A percentile compares a stretch with the other conserved stretches of the same genome.
Evolutionary conservation across 2,888 invertebrate genomes (phyloP).

Genomic region (Dromius quadrimaculatus): DNA sequence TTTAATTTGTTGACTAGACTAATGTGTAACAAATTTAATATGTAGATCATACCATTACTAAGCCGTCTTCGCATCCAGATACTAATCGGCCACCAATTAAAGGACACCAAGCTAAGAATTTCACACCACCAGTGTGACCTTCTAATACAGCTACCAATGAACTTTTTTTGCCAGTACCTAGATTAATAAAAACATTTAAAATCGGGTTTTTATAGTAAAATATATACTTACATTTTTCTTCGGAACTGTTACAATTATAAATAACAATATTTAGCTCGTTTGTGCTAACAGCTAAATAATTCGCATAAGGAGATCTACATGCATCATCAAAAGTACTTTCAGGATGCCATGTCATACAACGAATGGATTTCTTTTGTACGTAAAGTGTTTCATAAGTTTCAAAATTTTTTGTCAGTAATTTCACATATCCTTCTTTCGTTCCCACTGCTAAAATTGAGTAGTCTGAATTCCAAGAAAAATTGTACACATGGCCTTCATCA

Average conservation of each 20-base stretch:
- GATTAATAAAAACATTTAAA: not conserved
- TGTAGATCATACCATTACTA: conserved; percentile 71
- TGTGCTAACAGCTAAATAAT: conserved; percentile 76
- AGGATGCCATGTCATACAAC: conserved; percentile 81
- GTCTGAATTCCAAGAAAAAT: conserved; percentile 74
- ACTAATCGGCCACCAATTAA: conserved; percentile 75
- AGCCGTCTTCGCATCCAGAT: conserved; percentile 78
- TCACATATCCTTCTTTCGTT: conserved; percentile 73
- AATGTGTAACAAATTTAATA: not conserved
- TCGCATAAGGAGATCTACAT: conserved; percentile 69
- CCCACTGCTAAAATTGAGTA: conserved; percentile 73
- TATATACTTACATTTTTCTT: conserved; percentile 14
- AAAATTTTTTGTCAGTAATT: conserved; percentile 58
- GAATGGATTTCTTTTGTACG: conserved; percentile 73
- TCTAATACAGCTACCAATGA: conserved; percentile 40
- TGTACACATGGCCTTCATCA: conserved; percentile 65
- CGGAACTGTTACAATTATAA: conserved; percentile 64
- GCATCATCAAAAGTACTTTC: conserved; percentile 71
- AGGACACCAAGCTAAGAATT: conserved; percentile 77
- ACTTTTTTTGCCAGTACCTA: conserved; percentile 55
- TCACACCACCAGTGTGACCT: conserved; percentile 71
- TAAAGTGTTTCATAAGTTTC: conserved; percentile 63
- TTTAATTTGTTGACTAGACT: too few species aligned
- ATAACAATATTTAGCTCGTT: conserved; percentile 69
- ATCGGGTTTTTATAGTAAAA: not conserved